Conservation (phyloP, 2,113 vertebrate species). For the Xiphophorus couchianus region DNA sequence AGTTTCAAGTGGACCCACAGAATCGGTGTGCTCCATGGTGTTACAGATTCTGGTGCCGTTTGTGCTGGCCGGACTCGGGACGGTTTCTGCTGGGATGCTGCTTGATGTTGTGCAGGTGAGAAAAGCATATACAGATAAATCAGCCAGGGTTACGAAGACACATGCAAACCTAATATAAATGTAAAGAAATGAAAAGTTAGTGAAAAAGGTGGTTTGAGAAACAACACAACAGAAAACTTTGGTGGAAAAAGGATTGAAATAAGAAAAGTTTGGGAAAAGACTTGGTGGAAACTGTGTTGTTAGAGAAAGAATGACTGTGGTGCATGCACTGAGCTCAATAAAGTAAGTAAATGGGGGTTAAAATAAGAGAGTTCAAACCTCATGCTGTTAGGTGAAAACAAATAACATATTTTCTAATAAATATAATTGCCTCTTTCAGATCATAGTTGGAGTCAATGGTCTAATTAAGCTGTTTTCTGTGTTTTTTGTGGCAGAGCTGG, state of each 20-base stretch:
- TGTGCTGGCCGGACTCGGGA: slow-evolving; percentile 86
- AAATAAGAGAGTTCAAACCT: no score
- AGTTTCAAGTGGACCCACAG: slow-evolving; percentile 30
- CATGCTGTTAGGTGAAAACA: no score
- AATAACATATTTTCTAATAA: no score
- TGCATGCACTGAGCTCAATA: no score
- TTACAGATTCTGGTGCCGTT: slow-evolving; percentile 86
- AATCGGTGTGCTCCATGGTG: slow-evolving; percentile 75
- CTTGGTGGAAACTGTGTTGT: neutral
- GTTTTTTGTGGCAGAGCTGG: slow-evolving; percentile 84
- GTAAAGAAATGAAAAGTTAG: neutral
- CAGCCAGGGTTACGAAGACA: neutral
- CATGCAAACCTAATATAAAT: no score
- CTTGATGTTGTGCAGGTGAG: slow-evolving; percentile 85
- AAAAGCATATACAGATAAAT: neutral
- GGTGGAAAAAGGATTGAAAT: neutral
- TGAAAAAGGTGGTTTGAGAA: neutral
- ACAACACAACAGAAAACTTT: neutral
- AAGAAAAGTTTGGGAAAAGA: neutral
- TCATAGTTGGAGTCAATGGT: neutral
- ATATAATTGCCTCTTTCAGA: neutral
- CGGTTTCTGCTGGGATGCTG: slow-evolving; percentile 86
- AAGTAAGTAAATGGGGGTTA: no score
- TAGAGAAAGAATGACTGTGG: no score
- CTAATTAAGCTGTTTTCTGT: neutral